Conservation (phyloP, 2,797 vertebrate genomes). For the Amphiprion clarkii region DNA sequence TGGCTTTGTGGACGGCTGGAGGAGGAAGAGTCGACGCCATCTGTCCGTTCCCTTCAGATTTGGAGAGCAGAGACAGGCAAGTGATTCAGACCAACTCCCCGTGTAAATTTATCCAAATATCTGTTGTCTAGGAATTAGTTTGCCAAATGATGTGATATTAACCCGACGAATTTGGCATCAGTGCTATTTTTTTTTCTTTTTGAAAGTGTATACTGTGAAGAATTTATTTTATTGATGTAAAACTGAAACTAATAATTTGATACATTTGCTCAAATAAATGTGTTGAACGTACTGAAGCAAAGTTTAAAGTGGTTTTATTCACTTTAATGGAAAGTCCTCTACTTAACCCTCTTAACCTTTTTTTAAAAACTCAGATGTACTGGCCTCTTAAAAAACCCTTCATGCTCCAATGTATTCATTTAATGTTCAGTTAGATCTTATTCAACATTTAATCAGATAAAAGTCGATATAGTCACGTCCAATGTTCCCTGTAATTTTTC, state of each 20-base stretch:
- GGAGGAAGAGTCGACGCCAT: conserved; percentile 40
- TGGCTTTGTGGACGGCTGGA: conserved; percentile 18
- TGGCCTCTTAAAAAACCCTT: no score
- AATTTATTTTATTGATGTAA: conserved; percentile 80
- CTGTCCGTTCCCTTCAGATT: conserved; percentile 44
- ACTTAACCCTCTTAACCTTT: no score
- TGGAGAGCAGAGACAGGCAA: conserved; percentile 12
- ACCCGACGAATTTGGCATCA: conserved; percentile 32
- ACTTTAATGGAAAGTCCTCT: no score
- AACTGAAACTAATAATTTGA: conserved; percentile 80
- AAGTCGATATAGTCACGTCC: no score
- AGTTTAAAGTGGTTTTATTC: no score
- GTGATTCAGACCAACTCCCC: conserved; percentile 26
- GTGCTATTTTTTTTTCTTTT: conserved; percentile 30
- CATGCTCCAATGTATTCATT: no score
- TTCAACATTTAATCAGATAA: no score
- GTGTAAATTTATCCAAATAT: conserved; percentile 57
- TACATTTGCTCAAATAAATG: conserved; percentile 85
- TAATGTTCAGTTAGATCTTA: no score
- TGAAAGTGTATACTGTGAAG: conserved; percentile 80
- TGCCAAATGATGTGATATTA: conserved; percentile 69
- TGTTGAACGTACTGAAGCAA: conserved; percentile 67
- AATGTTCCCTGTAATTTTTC: no score
- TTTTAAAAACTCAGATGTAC: no score
- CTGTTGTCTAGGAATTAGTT: conserved; percentile 71